A percentile compares a stretch with the other conserved stretches of the same genome.
Conservation (phyloP, 2,888 invertebrate genomes). For the Tanytarsus gracilentus region DNA sequence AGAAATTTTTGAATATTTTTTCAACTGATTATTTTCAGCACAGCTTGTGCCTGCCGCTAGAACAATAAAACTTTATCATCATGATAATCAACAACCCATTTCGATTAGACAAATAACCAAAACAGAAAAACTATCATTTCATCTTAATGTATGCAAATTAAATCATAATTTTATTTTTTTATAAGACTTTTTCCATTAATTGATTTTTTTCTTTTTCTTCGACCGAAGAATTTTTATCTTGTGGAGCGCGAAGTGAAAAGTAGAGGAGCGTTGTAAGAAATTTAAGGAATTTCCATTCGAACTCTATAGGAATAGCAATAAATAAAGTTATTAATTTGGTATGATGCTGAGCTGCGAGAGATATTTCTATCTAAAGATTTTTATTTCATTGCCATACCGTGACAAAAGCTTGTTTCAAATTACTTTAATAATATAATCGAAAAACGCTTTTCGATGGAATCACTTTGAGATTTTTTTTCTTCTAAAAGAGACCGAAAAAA, state of each 20-base stretch:
- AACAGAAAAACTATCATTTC: too few relatives aligned
- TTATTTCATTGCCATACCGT: slow-evolving; percentile 9
- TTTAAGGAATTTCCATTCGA: neutral
- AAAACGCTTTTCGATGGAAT: neutral
- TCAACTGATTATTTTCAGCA: too few relatives aligned
- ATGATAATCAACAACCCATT: too few relatives aligned
- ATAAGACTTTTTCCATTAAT: too few relatives aligned
- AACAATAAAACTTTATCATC: too few relatives aligned
- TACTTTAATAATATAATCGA: neutral
- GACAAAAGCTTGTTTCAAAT: slow-evolving; percentile 1
- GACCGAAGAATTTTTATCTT: too few relatives aligned
- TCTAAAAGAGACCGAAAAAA: neutral
- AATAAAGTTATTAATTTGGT: slow-evolving; percentile 23
- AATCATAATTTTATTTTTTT: too few relatives aligned
- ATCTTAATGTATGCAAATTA: too few relatives aligned
- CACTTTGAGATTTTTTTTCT: neutral
- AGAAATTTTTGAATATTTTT: too few relatives aligned
- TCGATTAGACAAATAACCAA: too few relatives aligned
- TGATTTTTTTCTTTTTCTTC: neutral
- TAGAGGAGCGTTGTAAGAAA: neutral
- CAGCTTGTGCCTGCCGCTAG: too few relatives aligned
- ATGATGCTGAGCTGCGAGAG: slow-evolving; percentile 17
- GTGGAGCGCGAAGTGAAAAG: too few relatives aligned
- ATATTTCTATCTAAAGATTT: neutral
- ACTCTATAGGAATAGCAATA: slow-evolving; percentile 13